phyloP scores from a whole-genome alignment of 2,113 vertebrate genomes.

The Pristiophorus japonicus region DNA sequence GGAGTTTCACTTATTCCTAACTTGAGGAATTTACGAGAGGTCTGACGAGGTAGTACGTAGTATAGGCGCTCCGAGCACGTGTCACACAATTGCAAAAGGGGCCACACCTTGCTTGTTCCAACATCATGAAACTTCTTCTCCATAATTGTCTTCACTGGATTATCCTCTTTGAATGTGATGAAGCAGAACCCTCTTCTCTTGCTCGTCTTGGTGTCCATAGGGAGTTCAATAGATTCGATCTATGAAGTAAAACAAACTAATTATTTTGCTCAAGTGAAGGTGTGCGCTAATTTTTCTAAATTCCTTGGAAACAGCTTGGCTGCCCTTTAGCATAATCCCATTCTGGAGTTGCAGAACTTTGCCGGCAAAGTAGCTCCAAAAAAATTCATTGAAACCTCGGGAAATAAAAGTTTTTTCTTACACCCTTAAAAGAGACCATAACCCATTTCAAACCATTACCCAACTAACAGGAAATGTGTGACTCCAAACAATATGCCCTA shows the following conservation, averaged over 20 bases:
- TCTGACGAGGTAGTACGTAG: background rate
- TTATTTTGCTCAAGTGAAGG: background rate
- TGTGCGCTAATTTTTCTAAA: background rate
- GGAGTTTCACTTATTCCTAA: background rate
- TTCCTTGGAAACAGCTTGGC: background rate
- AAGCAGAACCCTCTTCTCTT: conserved; percentile 39
- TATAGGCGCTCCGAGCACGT: background rate
- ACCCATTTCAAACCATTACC: background rate
- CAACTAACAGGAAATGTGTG: background rate
- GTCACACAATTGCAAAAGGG: background rate
- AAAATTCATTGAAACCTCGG: no score
- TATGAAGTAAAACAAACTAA: conserved; percentile 46
- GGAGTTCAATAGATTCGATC: conserved; percentile 66
- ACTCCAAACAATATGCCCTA: background rate
- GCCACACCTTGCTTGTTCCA: conserved; percentile 38
- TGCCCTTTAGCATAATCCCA: background rate
- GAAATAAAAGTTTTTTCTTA: background rate
- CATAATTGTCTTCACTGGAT: conserved; percentile 37
- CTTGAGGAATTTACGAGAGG: background rate
- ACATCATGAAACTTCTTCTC: conserved; percentile 40
- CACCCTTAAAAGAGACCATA: background rate
- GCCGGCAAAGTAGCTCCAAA: background rate
- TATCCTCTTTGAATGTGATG: conserved; percentile 38
- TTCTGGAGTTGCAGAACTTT: background rate
- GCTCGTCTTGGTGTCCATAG: conserved; percentile 39